Evolutionary conservation across 1,140 invertebrate species (phyloP), one percentile per base, ranked within the genome.

Genomic region (Macrosteles quadrilineatus): DNA sequence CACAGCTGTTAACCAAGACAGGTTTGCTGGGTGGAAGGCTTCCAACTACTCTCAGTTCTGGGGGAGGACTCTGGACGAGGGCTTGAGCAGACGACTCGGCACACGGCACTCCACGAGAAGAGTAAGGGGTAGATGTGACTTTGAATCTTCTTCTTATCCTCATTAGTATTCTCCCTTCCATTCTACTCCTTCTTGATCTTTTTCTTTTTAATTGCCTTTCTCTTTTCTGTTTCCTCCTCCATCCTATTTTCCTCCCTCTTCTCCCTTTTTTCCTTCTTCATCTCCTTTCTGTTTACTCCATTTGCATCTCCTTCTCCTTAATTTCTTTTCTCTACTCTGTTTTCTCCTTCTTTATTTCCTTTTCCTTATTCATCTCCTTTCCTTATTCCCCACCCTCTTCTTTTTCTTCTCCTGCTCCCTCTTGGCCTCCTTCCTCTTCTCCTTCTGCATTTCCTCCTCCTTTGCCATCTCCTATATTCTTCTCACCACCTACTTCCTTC

Each of bases 31-130:
- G 17, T 98, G 96, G 96, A 82, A 80, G 27, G 92, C 94, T 0
- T 78, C 83, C 14, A 97, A 96, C 81, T 92, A 97, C 76, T 85
- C 89, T 0, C 80, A 88, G 72, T 95, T 97, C 80, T 94, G 90
- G 88, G 94, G 92, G 0, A 85, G 86, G 77, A 94, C 90, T 21
- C 84, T 97, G 2, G 82, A 85, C 2, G 92, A 97, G 12, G 96
- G 94, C 1, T 81, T 96, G 9, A 79, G 84, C 55, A 86, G 89
- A 69, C 87, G 90, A 73, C 82, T 94, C 27, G 92, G 93, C 76
- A 87, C 88, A 40, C 78, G 86, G 45, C 81, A 71, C 53, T 73
- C 76, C 1, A 71, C 40, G 14, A 73, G 65, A 70, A 71, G 73
- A 70, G 74, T 77, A 67, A 53, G 68, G 45, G 12, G 25, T 36